These are phyloP conservation scores for Chloroclysta siterata DNA, from an alignment of 2,888 invertebrate genomes.

Conservation along the genomic window DNA sequence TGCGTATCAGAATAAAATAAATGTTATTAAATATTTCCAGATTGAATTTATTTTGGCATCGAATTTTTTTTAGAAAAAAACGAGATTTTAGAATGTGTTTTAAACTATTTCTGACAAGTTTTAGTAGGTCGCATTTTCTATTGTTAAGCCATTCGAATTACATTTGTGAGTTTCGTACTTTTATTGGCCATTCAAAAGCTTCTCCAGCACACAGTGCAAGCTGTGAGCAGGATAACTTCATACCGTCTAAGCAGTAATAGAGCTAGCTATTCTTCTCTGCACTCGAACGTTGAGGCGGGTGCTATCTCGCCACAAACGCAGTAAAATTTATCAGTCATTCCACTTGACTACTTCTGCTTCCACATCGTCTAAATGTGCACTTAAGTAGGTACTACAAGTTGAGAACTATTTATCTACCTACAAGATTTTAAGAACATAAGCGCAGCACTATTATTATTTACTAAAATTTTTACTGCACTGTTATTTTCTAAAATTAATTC, in stretches of 20 bases:
- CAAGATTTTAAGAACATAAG: not conserved
- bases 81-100: too few relatives aligned
- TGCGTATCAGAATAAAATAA: conserved; percentile 31
- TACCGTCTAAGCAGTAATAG: conserved; percentile 24
- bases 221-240: too few relatives aligned
- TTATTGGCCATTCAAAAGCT: too few relatives aligned
- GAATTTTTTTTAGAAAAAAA: not conserved
- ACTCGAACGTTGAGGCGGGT: conserved; percentile 43
- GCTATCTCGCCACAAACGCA: conserved; percentile 51
- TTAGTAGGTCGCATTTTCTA: too few relatives aligned
- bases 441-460: too few relatives aligned
- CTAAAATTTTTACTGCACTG: too few relatives aligned
- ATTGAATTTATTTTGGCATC: conserved; percentile 38
- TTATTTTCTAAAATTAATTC: too few relatives aligned
- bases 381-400: conserved; percentile 7
- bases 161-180: too few relatives aligned
- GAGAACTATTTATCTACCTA: conserved; percentile 9
- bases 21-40: conserved; percentile 37
- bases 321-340: conserved; percentile 59
- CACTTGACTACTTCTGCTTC: conserved; percentile 46
- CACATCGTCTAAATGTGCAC: conserved; percentile 17
- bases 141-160: too few relatives aligned
- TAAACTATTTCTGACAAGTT: too few relatives aligned
- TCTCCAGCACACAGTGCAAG: too few relatives aligned
- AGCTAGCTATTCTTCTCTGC: conserved; percentile 57